A percentile compares a stretch with the other conserved stretches of the same genome.
phyloP scores from a whole-genome alignment of 2,113 vertebrate genomes.

The Phrynosoma platyrhinos region DNA sequence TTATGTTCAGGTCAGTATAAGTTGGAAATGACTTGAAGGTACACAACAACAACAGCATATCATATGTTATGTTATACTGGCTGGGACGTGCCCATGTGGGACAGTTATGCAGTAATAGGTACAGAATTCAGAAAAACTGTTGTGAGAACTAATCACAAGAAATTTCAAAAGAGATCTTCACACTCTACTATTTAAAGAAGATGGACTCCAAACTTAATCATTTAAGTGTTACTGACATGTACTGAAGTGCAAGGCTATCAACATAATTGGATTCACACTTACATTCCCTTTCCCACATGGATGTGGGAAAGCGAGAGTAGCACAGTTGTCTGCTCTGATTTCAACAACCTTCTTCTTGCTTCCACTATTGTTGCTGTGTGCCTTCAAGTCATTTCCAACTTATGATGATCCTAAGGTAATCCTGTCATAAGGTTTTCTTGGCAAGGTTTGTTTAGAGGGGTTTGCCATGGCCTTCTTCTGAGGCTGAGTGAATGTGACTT shows the following conservation, averaged over 20 bases:
- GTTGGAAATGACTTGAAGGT: too few species aligned
- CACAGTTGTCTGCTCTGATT: not conserved
- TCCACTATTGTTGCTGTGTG: too few species aligned
- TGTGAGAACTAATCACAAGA: not conserved
- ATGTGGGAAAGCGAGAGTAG: not conserved
- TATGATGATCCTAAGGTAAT: too few species aligned
- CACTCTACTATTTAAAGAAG: not conserved
- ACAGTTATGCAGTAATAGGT: not conserved
- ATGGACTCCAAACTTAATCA: not conserved
- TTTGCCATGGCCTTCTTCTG: too few species aligned
- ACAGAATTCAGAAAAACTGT: not conserved
- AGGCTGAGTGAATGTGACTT: too few species aligned
- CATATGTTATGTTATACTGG: not conserved
- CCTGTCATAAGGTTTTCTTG: too few species aligned
- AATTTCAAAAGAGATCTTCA: not conserved
- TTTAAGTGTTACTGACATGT: not conserved
- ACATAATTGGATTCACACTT: not conserved
- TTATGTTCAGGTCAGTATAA: not conserved
- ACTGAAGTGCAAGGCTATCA: not conserved
- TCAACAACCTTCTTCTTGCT: not conserved
- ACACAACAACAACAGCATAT: not conserved
- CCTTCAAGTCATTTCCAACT: too few species aligned
- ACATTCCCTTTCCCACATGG: not conserved
- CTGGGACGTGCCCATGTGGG: not conserved
- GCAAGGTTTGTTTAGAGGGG: too few species aligned